Evolutionary conservation across 2,888 invertebrate species (phyloP).

Genomic region (Lypha dubia): DNA sequence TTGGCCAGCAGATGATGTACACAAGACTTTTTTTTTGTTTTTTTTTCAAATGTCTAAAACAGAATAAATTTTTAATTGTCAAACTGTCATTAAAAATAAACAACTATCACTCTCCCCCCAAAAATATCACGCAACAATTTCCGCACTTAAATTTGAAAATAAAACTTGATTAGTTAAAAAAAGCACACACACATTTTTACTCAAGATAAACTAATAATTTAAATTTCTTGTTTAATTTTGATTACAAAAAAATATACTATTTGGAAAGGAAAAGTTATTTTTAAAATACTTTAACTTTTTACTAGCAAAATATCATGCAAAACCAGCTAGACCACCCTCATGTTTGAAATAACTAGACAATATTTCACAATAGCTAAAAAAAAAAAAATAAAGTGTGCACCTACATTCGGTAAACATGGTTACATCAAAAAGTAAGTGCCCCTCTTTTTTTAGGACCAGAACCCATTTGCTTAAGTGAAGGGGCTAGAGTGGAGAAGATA

Average conservation of each 20-base stretch:
- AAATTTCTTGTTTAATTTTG: neutral
- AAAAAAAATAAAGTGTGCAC: neutral
- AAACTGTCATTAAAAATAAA: neutral
- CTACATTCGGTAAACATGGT: neutral
- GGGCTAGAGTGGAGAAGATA: too few species aligned
- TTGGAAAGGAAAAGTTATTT: conserved; percentile 17
- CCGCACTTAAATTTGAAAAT: conserved; percentile 29
- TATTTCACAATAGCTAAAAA: neutral
- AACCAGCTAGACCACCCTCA: conserved; percentile 28
- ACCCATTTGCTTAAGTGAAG: too few species aligned
- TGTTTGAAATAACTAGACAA: neutral
- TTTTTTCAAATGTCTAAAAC: neutral
- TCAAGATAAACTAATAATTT: conserved; percentile 12
- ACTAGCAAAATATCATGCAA: conserved; percentile 17
- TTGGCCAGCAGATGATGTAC: conserved; percentile 31
- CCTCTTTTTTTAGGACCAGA: too few species aligned
- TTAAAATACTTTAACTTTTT: neutral
- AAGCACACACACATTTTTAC: neutral
- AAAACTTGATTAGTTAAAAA: conserved; percentile 45
- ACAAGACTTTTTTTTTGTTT: neutral
- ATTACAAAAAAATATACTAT: neutral
- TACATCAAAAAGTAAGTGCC: neutral
- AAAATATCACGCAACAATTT: conserved; percentile 17
- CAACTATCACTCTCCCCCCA: neutral
- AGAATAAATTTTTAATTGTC: neutral